Conservation (phyloP, 2,888 invertebrate genomes). For the Habroteleia sp. region DNA sequence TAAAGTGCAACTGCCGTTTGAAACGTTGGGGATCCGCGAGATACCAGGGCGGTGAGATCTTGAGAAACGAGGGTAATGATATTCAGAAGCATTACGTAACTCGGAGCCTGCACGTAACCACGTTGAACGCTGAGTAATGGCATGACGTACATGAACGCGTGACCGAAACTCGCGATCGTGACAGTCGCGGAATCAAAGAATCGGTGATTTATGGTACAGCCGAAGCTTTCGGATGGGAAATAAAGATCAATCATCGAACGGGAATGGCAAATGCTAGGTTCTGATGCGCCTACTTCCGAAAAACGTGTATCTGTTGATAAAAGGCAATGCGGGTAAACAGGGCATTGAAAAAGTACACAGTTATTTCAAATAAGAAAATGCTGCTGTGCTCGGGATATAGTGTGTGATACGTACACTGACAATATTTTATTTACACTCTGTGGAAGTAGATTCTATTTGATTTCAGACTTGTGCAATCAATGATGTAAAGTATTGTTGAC, state of each 20-base stretch:
- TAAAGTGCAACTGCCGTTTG: slow-evolving; percentile 68
- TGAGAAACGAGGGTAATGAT: slow-evolving; percentile 70
- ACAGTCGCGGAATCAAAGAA: slow-evolving; percentile 38
- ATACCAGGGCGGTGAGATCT: slow-evolving; percentile 57
- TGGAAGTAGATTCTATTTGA: slow-evolving; percentile 20
- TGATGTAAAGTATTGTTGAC: too few species aligned
- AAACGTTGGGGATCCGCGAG: slow-evolving; percentile 55
- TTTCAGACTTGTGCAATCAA: too few species aligned
- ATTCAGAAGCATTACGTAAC: slow-evolving; percentile 67
- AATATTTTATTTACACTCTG: slow-evolving; percentile 9
- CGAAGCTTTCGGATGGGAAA: slow-evolving; percentile 16
- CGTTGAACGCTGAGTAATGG: slow-evolving; percentile 63
- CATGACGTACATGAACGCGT: slow-evolving; percentile 58
- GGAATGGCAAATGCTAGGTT: slow-evolving; percentile 25
- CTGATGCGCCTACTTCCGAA: slow-evolving; percentile 2
- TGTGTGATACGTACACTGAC: slow-evolving; percentile 18
- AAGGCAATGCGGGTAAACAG: slow-evolving; percentile 1
- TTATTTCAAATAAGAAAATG: slow-evolving; percentile 30
- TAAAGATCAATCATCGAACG: slow-evolving; percentile 48
- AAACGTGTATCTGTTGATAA: slow-evolving; percentile 3
- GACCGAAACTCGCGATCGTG: slow-evolving; percentile 48
- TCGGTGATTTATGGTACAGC: slow-evolving; percentile 39
- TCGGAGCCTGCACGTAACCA: slow-evolving; percentile 60
- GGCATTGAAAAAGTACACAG: slow-evolving; percentile 7
- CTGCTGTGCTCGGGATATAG: slow-evolving; percentile 11